Base-by-base conservation (phyloP, 2,797 vertebrate species). In the Bradypodion ventrale region DNA sequence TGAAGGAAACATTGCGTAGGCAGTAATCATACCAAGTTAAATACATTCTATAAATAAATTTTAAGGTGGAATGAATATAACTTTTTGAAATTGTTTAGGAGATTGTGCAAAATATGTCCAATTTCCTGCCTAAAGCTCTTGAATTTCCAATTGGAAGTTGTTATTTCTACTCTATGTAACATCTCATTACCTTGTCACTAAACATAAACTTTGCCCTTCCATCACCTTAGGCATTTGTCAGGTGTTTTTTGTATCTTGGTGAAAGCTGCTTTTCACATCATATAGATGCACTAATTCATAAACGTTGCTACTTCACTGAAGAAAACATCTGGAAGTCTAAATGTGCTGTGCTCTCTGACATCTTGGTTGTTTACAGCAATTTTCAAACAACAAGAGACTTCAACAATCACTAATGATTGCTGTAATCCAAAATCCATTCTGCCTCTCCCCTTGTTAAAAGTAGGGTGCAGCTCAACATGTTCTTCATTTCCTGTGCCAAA, bases 11-110 rank as follows among this genome's bases (percentile, higher is more conserved):
- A 35, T 62, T n/a, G 74, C 35, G 0, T 59, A 86, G 35, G n/a
- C 49, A 85, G 6, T 1, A 6, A 78, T 77, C 73, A 6, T 62
- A 52, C 79, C 2, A 85, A 65, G 74, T 82, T 89, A 85, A 0
- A 0, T 46, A 29, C 52, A 46, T 70, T 32, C 25, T 63, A 76
- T 75, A 69, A 85, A 81, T 85, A 85, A 44, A 85, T 81, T 81
- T 80, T n/a, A 63, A 21, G 76, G 5, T 60, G 60, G 42, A 76
- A 76, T 13, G 32, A 46, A 60, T 81, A 85, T 76, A 59, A 62
- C 52, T 70, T 85, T 49, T 52, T 62, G 70, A 62, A 85, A 81
- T 56, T 46, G 52, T 62, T 76, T 65, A 56, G 62, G 44, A 59
- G 74, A 52, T 42, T 81, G 78, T 76, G 40, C 2, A 23, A 70